Base-by-base conservation (phyloP, 2,797 vertebrate species). In the Sandelia bainsii region DNA sequence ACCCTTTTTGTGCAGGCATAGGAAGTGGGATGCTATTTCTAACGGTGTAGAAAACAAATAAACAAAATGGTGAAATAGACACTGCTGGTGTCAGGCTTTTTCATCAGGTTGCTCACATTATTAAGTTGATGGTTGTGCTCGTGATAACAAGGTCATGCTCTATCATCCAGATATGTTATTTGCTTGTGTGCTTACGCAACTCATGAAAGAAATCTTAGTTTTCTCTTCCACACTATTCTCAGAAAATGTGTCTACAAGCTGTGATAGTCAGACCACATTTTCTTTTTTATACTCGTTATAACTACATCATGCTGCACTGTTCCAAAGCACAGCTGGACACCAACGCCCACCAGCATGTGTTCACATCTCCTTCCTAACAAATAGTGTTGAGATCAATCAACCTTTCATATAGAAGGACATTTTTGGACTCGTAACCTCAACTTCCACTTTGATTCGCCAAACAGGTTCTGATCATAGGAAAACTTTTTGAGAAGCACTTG, bases 401-500 rank as follows among this genome's bases (percentile, higher is more conserved):
- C 54, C 73, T 69, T 66, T 69, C 56, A 72, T 69, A 53, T 73
- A 56, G 51, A 44, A 6, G 7, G 27, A 59, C 58, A 48, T 59
- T 59, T 14, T 19, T 48, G 63, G 37, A 44, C 20, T 7, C 39
- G 72, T 75, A 60, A 51, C 51, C 60, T 64, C 62, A 45, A 56
- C 0, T 9, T 78, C 51, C 51, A 40, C 79, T 85, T 84, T 87
- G 83, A 91, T 84, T 84, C 60, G 29, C 34, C 50, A 51, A 70
- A 53, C 67, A 64, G 57, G 27, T 67, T 58, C 37, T 73, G 79
- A 80, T 86, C 84, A 81, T 44, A 78, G 44, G 45, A 64, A 81
- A 23, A 69, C 73, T 81, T 79, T 66, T 70, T 78, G 75, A 72
- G 65, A 66, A 72, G 81, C 77, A 50, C 58, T 48, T 84, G 81